phyloP scores from a whole-genome alignment of 2,888 invertebrate species.

The Ischnus inquisitorius region DNA sequence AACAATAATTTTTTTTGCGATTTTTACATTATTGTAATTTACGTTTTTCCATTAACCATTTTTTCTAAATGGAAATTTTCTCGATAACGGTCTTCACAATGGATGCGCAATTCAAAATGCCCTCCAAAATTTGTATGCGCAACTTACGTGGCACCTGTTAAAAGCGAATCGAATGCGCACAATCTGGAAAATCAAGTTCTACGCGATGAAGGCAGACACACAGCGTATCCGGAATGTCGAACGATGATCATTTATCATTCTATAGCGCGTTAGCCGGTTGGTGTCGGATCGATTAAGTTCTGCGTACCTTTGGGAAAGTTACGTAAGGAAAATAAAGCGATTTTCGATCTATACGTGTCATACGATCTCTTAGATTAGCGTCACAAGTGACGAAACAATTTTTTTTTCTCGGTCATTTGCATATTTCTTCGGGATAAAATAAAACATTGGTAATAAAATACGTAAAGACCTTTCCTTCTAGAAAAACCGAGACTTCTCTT shows the following conservation, averaged over 20 bases:
- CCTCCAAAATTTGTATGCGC: constrained; percentile 24
- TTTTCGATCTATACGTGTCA: no score
- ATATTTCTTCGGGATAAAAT: no score
- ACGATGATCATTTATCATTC: constrained; percentile 28
- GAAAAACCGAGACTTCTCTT: no score
- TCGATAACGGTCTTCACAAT: neutral
- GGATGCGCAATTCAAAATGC: constrained; percentile 19
- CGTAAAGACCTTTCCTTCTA: no score
- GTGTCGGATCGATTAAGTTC: neutral
- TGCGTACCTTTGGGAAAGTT: neutral
- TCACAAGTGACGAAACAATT: no score
- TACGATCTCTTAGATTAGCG: no score
- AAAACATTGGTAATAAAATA: no score
- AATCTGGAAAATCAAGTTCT: constrained; percentile 56
- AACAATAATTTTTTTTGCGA: neutral
- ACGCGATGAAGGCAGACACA: neutral
- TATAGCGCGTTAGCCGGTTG: neutral
- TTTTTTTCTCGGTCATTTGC: no score
- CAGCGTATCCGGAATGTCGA: constrained; percentile 16
- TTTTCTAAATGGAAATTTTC: constrained; percentile 3
- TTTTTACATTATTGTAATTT: neutral
- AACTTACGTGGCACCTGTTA: constrained; percentile 14
- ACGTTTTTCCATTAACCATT: neutral
- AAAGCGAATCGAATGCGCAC: constrained; percentile 38
- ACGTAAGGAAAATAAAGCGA: neutral